Conservation (phyloP, 1,140 invertebrate genomes). For the Scaptomyza pallida region DNA sequence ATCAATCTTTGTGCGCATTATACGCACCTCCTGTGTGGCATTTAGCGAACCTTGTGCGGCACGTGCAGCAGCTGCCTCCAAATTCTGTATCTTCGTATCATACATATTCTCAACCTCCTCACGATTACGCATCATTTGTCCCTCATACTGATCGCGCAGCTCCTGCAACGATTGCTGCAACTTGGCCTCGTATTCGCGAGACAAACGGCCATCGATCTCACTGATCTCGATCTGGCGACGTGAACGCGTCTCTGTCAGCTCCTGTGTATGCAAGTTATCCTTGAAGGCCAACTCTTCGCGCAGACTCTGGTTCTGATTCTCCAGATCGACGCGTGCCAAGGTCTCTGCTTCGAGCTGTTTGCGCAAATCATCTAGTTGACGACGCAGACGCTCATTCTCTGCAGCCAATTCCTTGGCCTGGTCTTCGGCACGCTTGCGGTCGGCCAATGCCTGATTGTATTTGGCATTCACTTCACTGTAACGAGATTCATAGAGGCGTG, state of each 20-base stretch:
- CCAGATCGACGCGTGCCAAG: constrained; percentile 94
- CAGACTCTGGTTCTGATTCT: constrained; percentile 95
- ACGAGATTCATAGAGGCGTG: constrained; percentile 88
- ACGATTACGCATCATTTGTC: constrained; percentile 92
- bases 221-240: constrained; percentile 90
- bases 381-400: constrained; percentile 90
- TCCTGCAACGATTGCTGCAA: constrained; percentile 96
- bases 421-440: constrained; percentile 92
- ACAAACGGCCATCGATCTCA: constrained; percentile 92
- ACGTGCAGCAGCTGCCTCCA: constrained; percentile 87
- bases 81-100: constrained; percentile 91
- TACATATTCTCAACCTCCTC: constrained; percentile 94
- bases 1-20: constrained; percentile 90
- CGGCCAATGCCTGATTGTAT: constrained; percentile 90
- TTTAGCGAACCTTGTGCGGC: constrained; percentile 88
- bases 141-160: constrained; percentile 96
- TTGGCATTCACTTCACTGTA: constrained; percentile 90
- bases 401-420: constrained; percentile 91
- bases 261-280: constrained; percentile 92
- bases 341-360: constrained; percentile 97
- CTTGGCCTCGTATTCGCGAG: constrained; percentile 96
- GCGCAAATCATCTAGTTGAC: constrained; percentile 90
- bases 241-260: constrained; percentile 94
- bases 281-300: constrained; percentile 97
- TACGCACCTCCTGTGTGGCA: constrained; percentile 91